Conservation (phyloP, 2,797 vertebrate genomes). For the Diceros bicornis region DNA sequence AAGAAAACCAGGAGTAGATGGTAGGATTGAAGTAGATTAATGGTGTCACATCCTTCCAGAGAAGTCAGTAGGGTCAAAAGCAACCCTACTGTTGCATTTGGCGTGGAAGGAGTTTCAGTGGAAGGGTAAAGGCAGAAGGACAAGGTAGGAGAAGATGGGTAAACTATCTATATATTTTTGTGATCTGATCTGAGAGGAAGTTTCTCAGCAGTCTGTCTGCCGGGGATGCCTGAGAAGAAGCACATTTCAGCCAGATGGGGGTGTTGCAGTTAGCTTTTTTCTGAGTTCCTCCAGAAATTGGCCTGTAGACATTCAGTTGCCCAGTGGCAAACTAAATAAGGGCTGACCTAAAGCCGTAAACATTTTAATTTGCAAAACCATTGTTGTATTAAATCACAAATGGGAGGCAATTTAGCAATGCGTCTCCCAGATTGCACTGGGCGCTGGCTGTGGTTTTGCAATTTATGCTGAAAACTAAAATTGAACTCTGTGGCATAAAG, state of each 20-base stretch:
- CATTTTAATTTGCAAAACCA: slow-evolving; percentile 71
- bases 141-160: background rate
- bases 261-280: background rate
- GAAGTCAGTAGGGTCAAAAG: background rate
- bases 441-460: slow-evolving; percentile 53
- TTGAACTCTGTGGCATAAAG: slow-evolving; percentile 63
- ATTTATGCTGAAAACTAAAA: slow-evolving; percentile 70
- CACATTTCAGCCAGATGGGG: background rate
- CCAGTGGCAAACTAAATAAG: background rate
- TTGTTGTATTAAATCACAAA: slow-evolving; percentile 63
- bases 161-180: background rate
- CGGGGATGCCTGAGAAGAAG: background rate
- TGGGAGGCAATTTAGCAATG: slow-evolving; percentile 62
- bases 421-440: slow-evolving; percentile 9
- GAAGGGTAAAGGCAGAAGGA: background rate
- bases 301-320: background rate
- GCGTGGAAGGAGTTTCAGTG: background rate
- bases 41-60: too few species aligned
- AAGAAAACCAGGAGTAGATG: background rate
- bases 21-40: background rate
- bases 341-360: slow-evolving; percentile 45
- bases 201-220: background rate
- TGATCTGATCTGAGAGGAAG: background rate
- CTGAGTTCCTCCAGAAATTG: background rate
- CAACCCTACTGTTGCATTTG: background rate